Evolutionary conservation across 2,797 vertebrate species (phyloP).

Genomic region (Morelia viridis): DNA sequence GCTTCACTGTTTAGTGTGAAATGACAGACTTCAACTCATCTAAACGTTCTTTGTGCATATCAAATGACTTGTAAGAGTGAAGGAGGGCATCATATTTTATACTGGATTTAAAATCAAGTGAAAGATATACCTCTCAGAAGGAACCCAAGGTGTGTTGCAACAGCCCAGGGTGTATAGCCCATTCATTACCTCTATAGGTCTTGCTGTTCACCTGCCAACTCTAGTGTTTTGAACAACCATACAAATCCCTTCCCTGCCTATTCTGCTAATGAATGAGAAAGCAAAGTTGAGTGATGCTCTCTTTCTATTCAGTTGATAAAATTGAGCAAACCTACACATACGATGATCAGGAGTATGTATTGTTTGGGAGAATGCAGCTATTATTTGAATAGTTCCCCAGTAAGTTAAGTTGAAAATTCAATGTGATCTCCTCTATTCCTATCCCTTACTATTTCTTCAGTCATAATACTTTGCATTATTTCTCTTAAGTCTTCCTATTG

Average conservation of each 20-base stretch:
- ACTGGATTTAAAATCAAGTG: background rate
- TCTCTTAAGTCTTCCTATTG: background rate
- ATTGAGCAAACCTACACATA: background rate
- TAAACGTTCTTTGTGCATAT: background rate
- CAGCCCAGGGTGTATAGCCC: background rate
- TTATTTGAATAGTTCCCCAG: background rate
- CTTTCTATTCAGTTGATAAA: background rate
- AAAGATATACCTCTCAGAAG: background rate
- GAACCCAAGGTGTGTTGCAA: background rate
- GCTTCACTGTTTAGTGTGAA: background rate
- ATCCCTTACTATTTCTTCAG: background rate
- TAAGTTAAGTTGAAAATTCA: background rate
- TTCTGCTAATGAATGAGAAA: background rate
- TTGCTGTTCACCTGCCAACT: background rate
- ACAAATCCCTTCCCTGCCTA: background rate
- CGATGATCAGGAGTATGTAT: background rate
- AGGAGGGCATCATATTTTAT: background rate
- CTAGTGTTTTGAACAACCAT: background rate
- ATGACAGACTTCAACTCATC: background rate
- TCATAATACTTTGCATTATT: background rate
- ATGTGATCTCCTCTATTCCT: background rate
- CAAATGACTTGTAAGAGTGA: background rate
- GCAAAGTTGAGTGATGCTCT: background rate
- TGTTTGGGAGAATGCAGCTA: background rate
- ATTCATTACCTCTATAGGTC: background rate